Conservation (phyloP, 2,113 vertebrate genomes). For the Epinephelus moara region DNA sequence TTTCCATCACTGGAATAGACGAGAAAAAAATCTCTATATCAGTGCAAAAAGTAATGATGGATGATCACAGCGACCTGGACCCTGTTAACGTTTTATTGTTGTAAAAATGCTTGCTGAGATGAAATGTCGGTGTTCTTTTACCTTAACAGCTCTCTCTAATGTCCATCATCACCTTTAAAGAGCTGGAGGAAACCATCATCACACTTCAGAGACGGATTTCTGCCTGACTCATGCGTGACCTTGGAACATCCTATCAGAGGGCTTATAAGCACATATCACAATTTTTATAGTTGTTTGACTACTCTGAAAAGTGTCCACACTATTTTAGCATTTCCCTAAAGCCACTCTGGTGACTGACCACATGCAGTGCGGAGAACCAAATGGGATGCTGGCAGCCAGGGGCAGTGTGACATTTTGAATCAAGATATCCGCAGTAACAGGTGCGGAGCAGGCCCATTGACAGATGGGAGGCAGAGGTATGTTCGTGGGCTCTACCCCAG, state of each 20-base stretch:
- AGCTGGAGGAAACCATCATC: conserved; percentile 21
- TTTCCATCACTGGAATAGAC: not conserved
- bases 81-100: conserved; percentile 13
- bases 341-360: conserved; percentile 32
- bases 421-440: conserved; percentile 16
- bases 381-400: conserved; percentile 47
- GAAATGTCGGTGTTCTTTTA: conserved; percentile 27
- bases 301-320: conserved; percentile 45
- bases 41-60: conserved; percentile 3
- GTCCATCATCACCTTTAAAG: conserved; percentile 34
- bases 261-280: conserved; percentile 44
- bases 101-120: conserved; percentile 29
- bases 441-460: not conserved
- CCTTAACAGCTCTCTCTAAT: conserved; percentile 32
- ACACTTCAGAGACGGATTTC: conserved; percentile 39
- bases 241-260: conserved; percentile 34
- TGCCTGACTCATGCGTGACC: conserved; percentile 33
- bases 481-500: not conserved
- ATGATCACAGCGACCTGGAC: conserved; percentile 7
- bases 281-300: conserved; percentile 50
- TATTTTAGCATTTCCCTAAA: conserved; percentile 38
- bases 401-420: conserved; percentile 59
- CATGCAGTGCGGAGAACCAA: conserved; percentile 39
- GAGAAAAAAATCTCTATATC: not conserved
- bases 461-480: not conserved